Evolutionary conservation across 2,113 vertebrate species (phyloP).

Genomic region (Anhinga anhinga): DNA sequence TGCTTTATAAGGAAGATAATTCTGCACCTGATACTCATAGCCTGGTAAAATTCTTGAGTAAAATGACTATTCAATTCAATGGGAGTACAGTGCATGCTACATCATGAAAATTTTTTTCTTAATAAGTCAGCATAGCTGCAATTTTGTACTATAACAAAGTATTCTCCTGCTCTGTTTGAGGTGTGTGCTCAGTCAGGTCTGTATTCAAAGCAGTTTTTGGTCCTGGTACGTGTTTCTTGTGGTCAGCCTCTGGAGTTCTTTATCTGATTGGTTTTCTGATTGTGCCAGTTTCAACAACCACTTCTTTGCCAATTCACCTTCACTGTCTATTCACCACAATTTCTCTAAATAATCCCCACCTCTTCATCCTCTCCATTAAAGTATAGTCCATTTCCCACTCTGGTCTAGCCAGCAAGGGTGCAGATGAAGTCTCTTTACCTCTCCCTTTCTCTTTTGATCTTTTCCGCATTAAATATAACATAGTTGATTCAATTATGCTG

Average conservation of each 20-base stretch:
- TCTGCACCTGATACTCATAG: accelerated
- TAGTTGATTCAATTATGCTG: not conserved
- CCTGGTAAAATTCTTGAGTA: not conserved
- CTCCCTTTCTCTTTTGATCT: not conserved
- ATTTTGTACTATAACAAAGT: not conserved
- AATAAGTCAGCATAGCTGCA: not conserved
- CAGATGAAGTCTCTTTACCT: not conserved
- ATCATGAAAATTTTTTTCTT: not conserved
- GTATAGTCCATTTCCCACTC: not conserved
- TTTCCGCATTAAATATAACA: not conserved
- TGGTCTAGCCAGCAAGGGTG: not conserved
- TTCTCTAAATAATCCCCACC: not conserved
- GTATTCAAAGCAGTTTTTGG: not conserved
- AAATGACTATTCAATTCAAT: not conserved
- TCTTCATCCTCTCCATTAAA: not conserved
- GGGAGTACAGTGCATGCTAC: not conserved
- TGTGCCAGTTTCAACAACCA: not conserved
- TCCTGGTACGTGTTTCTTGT: not conserved
- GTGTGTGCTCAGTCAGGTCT: not conserved
- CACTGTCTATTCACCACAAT: not conserved
- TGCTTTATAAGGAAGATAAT: not conserved
- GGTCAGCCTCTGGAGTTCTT: not conserved
- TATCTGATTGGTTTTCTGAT: not conserved
- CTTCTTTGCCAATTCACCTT: not conserved
- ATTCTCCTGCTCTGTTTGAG: not conserved